Base-by-base conservation (phyloP, 1,140 invertebrate genomes). In the Drosophila leontia region DNA sequence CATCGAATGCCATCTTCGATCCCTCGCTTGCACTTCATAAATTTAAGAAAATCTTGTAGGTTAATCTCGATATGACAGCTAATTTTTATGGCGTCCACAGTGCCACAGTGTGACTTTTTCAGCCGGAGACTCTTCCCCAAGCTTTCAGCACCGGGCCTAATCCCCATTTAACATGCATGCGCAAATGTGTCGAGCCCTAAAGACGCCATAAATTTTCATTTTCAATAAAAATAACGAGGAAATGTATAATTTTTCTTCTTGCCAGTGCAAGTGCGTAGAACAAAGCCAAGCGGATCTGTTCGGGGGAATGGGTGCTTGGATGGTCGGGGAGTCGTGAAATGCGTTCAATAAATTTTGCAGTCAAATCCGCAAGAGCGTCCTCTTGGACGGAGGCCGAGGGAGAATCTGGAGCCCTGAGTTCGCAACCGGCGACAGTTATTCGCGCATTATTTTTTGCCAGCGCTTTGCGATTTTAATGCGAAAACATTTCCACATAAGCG, bases 181-280 rank as follows among this genome's bases (percentile, higher is more conserved):
- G 63, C 85, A 75, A 90, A 90, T 90, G 65, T 91, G 81, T 91
- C 85, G 84, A 81, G 85, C 65, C 85, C 81, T 90, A 69, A 88
- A 90, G 82, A 79, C 68, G 84, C 81, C 67, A 88, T 88, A 88
- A 88, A 88, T 88, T 88, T 79, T 85, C 84, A 85, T 88, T 88
- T 85, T 90, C 85, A 81, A 91, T 91, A 85, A 62, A 67, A 70
- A 74, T 87, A 81, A 88, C 81, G 60, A 50, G 81, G 34, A 80
- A 67, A 84, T 78, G 71, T 78, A 72, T 61, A 76, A 58, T 74
- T 53, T 72, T 64, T 60, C 51, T 59, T 65, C n/a, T 19, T 37
- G 45, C 0, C 47, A 55, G 55, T 69, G 75, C 82, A 82, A 85
- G 82, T 81, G 82, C 78, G 67, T 74, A 64, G 63, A 68, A 72